phyloP scores from a whole-genome alignment of 1,140 invertebrate genomes.

The Plectrocnemia conspersa region DNA sequence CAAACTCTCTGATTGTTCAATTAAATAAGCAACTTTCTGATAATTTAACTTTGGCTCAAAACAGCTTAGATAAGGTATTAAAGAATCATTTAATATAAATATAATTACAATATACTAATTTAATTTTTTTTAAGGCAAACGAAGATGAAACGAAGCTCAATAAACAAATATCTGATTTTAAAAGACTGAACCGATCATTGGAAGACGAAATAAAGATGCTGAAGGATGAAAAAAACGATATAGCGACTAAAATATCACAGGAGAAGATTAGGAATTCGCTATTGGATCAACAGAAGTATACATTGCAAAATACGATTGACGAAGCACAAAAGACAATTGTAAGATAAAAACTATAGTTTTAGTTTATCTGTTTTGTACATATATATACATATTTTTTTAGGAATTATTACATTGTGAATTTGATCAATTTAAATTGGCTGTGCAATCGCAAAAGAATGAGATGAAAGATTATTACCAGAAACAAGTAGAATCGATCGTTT shows the following conservation, averaged over 20 bases:
- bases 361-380: neutral
- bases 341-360: neutral
- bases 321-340: slow-evolving; percentile 47
- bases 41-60: slow-evolving; percentile 50
- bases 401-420: slow-evolving; percentile 54
- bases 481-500: slow-evolving; percentile 71
- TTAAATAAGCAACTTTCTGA: slow-evolving; percentile 51
- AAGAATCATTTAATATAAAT: slow-evolving; percentile 9
- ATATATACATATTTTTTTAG: slow-evolving; percentile 37
- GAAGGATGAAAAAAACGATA: slow-evolving; percentile 52
- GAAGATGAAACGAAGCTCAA: slow-evolving; percentile 38
- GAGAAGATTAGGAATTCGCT: slow-evolving; percentile 48
- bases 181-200: slow-evolving; percentile 51
- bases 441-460: slow-evolving; percentile 63
- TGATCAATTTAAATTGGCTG: slow-evolving; percentile 50
- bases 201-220: slow-evolving; percentile 53
- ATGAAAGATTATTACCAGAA: slow-evolving; percentile 71
- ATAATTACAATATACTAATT: slow-evolving; percentile 14
- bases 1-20: slow-evolving; percentile 49
- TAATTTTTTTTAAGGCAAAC: slow-evolving; percentile 38
- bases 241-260: slow-evolving; percentile 51
- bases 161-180: slow-evolving; percentile 49
- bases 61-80: slow-evolving; percentile 48
- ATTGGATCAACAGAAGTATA: slow-evolving; percentile 51
- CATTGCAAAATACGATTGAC: slow-evolving; percentile 47